These are phyloP conservation scores for Lathronympha strigana DNA, from an alignment of 2,888 invertebrate genomes.

Conservation along the genomic window DNA sequence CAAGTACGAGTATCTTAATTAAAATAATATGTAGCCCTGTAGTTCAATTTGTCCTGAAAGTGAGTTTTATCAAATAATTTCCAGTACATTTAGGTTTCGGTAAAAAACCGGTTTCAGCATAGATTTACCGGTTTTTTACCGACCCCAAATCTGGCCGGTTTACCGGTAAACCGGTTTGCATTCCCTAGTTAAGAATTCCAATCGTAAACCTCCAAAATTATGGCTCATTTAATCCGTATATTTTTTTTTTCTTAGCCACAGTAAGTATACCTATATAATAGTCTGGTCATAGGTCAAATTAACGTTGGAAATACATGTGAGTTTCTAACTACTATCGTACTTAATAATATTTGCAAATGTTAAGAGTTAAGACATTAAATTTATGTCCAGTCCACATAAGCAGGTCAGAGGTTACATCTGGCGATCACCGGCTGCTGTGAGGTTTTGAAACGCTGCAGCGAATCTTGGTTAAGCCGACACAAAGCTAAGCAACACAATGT, in stretches of 20 bases:
- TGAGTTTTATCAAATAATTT: no score
- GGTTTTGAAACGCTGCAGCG: slow-evolving; percentile 38
- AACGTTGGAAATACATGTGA: background rate
- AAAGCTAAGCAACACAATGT: slow-evolving; percentile 62
- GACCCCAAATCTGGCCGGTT: no score
- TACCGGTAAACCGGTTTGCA: no score
- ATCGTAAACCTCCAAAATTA: slow-evolving; percentile 61
- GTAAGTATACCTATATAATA: no score
- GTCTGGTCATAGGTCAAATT: slow-evolving; percentile 5
- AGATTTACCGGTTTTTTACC: no score
- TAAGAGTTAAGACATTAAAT: slow-evolving; percentile 20
- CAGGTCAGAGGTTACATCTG: slow-evolving; percentile 21
- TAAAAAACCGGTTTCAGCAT: no score
- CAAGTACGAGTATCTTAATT: no score
- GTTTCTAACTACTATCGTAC: background rate
- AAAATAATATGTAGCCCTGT: no score
- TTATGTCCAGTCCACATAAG: slow-evolving; percentile 16
- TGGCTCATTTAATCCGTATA: no score
- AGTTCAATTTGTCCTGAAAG: no score
- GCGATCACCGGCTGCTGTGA: slow-evolving; percentile 22
- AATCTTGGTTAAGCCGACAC: slow-evolving; percentile 55
- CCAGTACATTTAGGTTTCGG: no score
- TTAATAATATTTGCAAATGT: slow-evolving; percentile 15
- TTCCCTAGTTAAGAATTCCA: slow-evolving; percentile 62
- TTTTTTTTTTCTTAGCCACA: no score